Evolutionary conservation across 2,888 invertebrate species (phyloP).

Genomic region (Horisme vitalbata): DNA sequence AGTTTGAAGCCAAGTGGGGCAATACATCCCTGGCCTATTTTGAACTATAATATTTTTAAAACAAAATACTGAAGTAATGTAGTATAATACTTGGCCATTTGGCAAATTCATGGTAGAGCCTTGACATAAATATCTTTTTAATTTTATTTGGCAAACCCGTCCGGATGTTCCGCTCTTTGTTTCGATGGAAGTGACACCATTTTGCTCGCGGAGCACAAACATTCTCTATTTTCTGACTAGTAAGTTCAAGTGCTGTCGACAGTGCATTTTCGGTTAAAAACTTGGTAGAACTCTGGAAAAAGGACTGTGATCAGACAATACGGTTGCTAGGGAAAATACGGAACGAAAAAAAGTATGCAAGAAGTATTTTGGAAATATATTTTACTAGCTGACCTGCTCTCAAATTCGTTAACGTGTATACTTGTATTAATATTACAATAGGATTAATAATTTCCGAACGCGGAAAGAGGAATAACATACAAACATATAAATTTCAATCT

Average conservation of each 20-base stretch:
- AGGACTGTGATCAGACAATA: no score
- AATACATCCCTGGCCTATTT: constrained; percentile 60
- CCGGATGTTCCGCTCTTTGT: constrained; percentile 7
- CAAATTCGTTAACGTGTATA: no score
- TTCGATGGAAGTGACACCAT: constrained; percentile 5
- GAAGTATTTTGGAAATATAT: no score
- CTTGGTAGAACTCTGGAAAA: no score
- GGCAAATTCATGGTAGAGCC: constrained; percentile 9
- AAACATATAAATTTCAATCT: no score
- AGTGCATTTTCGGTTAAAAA: constrained; percentile 11
- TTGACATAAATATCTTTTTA: constrained; percentile 5
- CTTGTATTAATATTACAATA: no score
- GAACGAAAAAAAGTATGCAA: no score
- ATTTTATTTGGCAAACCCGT: constrained; percentile 6
- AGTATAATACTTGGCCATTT: constrained; percentile 8
- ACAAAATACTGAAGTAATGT: constrained; percentile 5
- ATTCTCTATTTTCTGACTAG: constrained; percentile 6
- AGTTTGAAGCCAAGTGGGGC: constrained; percentile 54
- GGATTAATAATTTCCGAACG: no score
- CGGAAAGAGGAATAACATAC: no score
- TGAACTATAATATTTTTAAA: constrained; percentile 23
- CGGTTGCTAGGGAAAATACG: no score
- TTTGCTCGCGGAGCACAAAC: constrained; percentile 6
- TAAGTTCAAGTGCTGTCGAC: constrained; percentile 7
- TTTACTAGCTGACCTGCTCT: no score